These are phyloP conservation scores for Drosophila melanosoma DNA, from an alignment of 2,888 invertebrate genomes.

Conservation along the genomic window DNA sequence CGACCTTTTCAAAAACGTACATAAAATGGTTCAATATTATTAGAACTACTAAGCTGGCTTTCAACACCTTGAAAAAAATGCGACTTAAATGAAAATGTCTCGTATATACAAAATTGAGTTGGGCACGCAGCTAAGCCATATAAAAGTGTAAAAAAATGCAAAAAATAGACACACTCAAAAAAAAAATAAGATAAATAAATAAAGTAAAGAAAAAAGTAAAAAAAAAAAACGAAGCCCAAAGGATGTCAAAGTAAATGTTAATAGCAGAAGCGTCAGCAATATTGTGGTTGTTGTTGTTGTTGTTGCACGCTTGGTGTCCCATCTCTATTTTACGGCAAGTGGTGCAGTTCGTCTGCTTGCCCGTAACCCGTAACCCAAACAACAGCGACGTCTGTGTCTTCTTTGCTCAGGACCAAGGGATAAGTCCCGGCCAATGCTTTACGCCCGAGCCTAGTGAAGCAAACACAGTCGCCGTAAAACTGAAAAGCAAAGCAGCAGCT, in stretches of 20 bases:
- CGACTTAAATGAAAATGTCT: slow-evolving; percentile 62
- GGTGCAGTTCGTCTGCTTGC: slow-evolving; percentile 37
- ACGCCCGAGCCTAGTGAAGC: slow-evolving; percentile 53
- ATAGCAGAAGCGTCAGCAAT: slow-evolving; percentile 63
- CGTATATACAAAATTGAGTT: slow-evolving; percentile 59
- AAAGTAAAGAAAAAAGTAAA: slow-evolving; percentile 10
- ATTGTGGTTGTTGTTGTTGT: slow-evolving; percentile 21
- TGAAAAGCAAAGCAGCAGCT: slow-evolving; percentile 42
- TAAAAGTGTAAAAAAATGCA: slow-evolving; percentile 40
- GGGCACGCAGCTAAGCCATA: slow-evolving; percentile 56
- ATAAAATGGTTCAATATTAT: background rate
- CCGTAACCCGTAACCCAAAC: slow-evolving; percentile 19
- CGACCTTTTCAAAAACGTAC: background rate
- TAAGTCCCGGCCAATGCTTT: slow-evolving; percentile 44
- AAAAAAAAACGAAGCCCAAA: slow-evolving; percentile 40
- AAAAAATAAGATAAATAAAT: background rate
- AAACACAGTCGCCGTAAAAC: slow-evolving; percentile 62
- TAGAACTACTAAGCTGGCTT: slow-evolving; percentile 19
- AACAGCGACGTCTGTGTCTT: slow-evolving; percentile 9
- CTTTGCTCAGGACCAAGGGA: slow-evolving; percentile 16
- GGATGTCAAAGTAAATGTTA: slow-evolving; percentile 78
- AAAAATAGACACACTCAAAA: slow-evolving; percentile 15
- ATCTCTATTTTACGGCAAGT: slow-evolving; percentile 51
- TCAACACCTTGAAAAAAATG: slow-evolving; percentile 29
- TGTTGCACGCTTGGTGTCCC: slow-evolving; percentile 37